A percentile compares a stretch with the other conserved stretches of the same genome.
Conservation (phyloP, 2,888 invertebrate species). For the Rutpela maculata region DNA sequence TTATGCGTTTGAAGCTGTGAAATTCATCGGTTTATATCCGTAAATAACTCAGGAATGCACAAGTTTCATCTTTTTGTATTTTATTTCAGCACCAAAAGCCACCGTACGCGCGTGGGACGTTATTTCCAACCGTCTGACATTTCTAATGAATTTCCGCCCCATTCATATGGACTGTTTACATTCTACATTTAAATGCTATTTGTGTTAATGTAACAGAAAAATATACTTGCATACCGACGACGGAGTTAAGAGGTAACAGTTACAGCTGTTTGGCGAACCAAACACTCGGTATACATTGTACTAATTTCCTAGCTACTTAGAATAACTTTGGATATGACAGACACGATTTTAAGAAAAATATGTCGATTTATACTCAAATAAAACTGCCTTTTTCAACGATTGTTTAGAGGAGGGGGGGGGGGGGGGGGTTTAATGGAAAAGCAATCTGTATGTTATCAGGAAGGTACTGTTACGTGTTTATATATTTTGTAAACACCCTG, state of each 20-base stretch:
- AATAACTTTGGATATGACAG: too few species aligned
- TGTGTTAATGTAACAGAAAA: slow-evolving; percentile 22
- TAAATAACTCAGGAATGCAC: slow-evolving; percentile 36
- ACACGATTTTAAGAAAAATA: too few species aligned
- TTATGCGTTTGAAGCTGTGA: slow-evolving; percentile 17
- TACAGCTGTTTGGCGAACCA: neutral
- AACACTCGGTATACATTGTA: neutral
- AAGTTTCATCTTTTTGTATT: slow-evolving; percentile 11
- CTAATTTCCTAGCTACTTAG: too few species aligned
- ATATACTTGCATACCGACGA: slow-evolving; percentile 14
- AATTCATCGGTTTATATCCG: slow-evolving; percentile 25
- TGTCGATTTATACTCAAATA: too few species aligned
- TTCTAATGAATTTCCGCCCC: slow-evolving; percentile 34
- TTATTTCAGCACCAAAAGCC: slow-evolving; percentile 20
- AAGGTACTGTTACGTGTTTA: too few species aligned
- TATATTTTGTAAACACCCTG: too few species aligned
- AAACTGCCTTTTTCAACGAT: too few species aligned
- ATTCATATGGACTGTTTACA: slow-evolving; percentile 34
- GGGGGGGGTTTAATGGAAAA: too few species aligned
- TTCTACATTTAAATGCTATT: slow-evolving; percentile 10
- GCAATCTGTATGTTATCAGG: too few species aligned
- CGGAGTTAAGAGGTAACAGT: neutral
- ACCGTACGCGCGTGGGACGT: slow-evolving; percentile 11
- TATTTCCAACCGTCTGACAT: slow-evolving; percentile 20
- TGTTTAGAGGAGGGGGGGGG: too few species aligned